Evolutionary conservation across 1,140 invertebrate species (phyloP).

Genomic region (Drosophila elegans): DNA sequence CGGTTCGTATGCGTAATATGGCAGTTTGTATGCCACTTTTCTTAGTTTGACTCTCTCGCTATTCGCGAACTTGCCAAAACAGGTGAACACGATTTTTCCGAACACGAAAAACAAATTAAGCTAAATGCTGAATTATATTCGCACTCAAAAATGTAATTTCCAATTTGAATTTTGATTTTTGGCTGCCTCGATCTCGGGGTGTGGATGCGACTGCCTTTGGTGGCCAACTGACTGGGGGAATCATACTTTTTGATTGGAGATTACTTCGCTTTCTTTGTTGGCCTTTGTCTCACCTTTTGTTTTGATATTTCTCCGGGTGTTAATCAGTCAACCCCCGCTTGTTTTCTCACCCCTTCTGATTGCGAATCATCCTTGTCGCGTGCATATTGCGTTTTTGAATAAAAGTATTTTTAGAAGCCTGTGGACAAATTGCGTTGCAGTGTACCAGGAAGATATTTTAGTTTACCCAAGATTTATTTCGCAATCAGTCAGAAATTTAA

Average conservation of each 20-base stretch:
- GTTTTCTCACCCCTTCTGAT: background rate
- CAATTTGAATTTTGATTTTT: constrained; percentile 16
- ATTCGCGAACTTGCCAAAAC: constrained; percentile 37
- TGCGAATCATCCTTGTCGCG: constrained; percentile 65
- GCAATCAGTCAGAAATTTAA: constrained; percentile 7
- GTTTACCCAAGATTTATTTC: constrained; percentile 27
- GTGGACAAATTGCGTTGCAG: constrained; percentile 69
- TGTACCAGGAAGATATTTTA: constrained; percentile 11
- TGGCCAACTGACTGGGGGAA: constrained; percentile 33
- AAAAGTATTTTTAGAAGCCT: constrained; percentile 36
- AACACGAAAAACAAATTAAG: constrained; percentile 60
- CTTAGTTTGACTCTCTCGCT: background rate
- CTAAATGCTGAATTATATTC: constrained; percentile 26
- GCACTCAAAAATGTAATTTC: constrained; percentile 21
- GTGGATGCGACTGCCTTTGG: constrained; percentile 39
- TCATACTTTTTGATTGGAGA: constrained; percentile 10
- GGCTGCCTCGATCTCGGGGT: constrained; percentile 37
- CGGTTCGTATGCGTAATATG: constrained; percentile 72
- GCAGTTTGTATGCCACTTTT: constrained; percentile 61
- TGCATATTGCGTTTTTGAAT: constrained; percentile 55
- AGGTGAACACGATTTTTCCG: constrained; percentile 33
- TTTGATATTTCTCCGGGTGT: constrained; percentile 37
- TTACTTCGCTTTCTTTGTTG: constrained; percentile 32
- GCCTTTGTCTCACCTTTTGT: constrained; percentile 59
- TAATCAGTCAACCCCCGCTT: constrained; percentile 48